A percentile compares a stretch with the other conserved stretches of the same genome.
phyloP scores from a whole-genome alignment of 2,113 vertebrate species.

The Cavia aperea region DNA sequence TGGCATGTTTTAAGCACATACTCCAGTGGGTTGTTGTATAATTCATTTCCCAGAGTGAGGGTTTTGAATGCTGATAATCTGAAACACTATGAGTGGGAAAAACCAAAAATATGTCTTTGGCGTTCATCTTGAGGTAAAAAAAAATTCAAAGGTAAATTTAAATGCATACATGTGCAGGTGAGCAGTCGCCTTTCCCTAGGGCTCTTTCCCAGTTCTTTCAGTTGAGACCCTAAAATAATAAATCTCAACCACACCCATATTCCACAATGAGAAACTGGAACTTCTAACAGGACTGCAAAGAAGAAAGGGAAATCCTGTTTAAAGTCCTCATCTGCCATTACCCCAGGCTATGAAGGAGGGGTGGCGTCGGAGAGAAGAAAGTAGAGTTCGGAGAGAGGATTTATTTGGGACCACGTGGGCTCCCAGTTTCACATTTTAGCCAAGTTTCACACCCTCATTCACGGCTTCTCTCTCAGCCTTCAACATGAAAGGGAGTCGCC shows the following conservation, averaged over 20 bases:
- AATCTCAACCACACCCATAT: not conserved
- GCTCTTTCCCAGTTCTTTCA: not conserved
- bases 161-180: not conserved
- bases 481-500: not conserved
- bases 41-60: conserved; percentile 36
- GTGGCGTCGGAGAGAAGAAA: not conserved
- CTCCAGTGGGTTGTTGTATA: conserved; percentile 9
- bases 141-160: conserved; percentile 7
- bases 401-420: not conserved
- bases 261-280: not conserved
- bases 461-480: accelerated
- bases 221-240: not conserved
- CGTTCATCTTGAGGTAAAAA: not conserved
- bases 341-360: not conserved
- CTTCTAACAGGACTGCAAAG: not conserved
- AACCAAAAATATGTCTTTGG: not conserved
- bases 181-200: not conserved
- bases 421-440: not conserved
- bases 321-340: accelerated
- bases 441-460: no score
- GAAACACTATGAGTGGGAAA: not conserved
- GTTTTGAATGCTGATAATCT: conserved; percentile 20
- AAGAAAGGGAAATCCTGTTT: not conserved
- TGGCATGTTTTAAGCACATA: conserved; percentile 38
- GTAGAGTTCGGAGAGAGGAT: not conserved